phyloP scores from a whole-genome alignment of 2,888 invertebrate species.

The Hoplodrina blanda region DNA sequence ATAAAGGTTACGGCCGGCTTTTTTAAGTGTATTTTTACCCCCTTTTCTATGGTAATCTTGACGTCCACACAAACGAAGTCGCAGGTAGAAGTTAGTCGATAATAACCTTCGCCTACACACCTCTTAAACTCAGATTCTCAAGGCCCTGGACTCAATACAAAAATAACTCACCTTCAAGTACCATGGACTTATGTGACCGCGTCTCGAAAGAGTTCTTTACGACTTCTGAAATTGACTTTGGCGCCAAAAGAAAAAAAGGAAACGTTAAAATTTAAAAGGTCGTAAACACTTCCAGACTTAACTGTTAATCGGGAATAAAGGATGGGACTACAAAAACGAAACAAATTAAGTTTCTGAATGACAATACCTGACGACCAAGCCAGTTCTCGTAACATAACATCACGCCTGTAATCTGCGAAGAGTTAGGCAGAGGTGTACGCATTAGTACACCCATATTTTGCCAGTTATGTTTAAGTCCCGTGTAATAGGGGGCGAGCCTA shows the following conservation, averaged over 20 bases:
- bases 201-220: conserved; percentile 36
- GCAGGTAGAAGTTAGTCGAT: background rate
- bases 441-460: too few species aligned
- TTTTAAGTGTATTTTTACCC: too few species aligned
- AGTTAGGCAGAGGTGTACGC: too few species aligned
- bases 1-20: too few species aligned
- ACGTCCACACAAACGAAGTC: background rate
- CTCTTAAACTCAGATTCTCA: conserved; percentile 8
- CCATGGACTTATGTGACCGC: conserved; percentile 21
- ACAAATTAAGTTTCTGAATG: background rate
- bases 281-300: conserved; percentile 39
- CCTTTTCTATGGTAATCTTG: background rate
- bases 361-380: too few species aligned
- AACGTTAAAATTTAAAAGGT: conserved; percentile 43
- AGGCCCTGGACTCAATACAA: conserved; percentile 25
- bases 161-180: conserved; percentile 32
- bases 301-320: conserved; percentile 15
- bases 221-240: conserved; percentile 37
- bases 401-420: too few species aligned
- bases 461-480: too few species aligned
- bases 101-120: conserved; percentile 10
- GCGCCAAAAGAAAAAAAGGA: conserved; percentile 32
- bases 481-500: too few species aligned
- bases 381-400: too few species aligned
- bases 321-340: background rate